Evolutionary conservation across 2,888 invertebrate genomes (phyloP).

Genomic region (Nymphalis urticae): DNA sequence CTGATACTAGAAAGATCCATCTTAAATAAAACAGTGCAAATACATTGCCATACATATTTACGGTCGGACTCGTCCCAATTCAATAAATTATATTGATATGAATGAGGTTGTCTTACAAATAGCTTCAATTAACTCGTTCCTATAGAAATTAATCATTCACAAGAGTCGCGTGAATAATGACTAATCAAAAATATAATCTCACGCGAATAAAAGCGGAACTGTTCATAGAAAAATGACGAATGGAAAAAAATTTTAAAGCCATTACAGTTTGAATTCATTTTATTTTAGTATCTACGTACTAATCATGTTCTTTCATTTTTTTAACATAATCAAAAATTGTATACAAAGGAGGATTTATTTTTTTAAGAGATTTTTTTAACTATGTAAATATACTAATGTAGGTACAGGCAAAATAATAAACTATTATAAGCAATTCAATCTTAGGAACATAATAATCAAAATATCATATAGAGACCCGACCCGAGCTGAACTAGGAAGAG

Average conservation of each 20-base stretch:
- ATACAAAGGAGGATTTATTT: no score
- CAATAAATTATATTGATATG: not conserved
- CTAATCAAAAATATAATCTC: conserved; percentile 17
- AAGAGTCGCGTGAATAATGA: conserved; percentile 16
- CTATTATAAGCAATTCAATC: no score
- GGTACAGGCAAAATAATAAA: no score
- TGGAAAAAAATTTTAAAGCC: not conserved
- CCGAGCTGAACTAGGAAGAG: no score
- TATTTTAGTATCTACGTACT: not conserved
- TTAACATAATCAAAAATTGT: no score
- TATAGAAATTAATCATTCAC: conserved; percentile 17
- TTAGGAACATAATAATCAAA: no score
- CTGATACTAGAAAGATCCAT: no score
- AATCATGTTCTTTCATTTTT: not conserved
- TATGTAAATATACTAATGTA: no score
- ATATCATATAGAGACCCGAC: no score
- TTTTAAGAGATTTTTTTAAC: no score
- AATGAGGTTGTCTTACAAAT: conserved; percentile 11
- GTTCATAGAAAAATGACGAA: conserved; percentile 15
- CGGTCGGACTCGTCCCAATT: not conserved
- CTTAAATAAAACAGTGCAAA: no score
- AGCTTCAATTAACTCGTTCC: conserved; percentile 20
- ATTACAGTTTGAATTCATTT: not conserved
- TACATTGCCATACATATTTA: no score
- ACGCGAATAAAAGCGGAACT: not conserved